Conservation (phyloP, 2,113 vertebrate species). For the Pelusios castaneus region DNA sequence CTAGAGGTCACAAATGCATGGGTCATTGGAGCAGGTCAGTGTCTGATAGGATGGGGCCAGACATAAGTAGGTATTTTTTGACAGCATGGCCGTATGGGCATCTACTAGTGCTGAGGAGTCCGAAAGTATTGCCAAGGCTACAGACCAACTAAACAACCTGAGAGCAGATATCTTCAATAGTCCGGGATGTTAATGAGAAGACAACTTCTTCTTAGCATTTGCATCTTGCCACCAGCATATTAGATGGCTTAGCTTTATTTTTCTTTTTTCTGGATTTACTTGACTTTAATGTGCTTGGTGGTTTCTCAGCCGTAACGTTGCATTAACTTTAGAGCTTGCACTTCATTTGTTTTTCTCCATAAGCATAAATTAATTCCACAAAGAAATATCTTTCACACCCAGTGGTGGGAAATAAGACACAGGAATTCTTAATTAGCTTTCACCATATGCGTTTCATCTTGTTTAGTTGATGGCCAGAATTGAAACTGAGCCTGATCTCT, state of each 20-base stretch:
- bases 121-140: too few relatives aligned
- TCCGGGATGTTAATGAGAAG: neutral
- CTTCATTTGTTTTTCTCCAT: slow-evolving; percentile 36
- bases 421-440: neutral
- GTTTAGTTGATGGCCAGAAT: neutral
- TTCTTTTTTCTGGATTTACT: neutral
- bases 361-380: slow-evolving; percentile 35
- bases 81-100: too few relatives aligned
- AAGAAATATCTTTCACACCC: slow-evolving; percentile 46
- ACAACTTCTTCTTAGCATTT: neutral
- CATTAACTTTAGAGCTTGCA: neutral
- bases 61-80: too few relatives aligned
- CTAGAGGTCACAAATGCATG: too few relatives aligned
- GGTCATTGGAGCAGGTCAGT: too few relatives aligned
- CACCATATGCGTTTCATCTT: neutral
- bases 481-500: neutral
- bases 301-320: neutral
- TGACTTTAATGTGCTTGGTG: neutral
- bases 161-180: neutral
- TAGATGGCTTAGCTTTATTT: neutral
- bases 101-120: too few relatives aligned
- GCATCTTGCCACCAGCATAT: neutral
- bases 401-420: slow-evolving; percentile 7
- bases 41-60: too few relatives aligned
- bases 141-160: too few relatives aligned